These are phyloP conservation scores for Orthonyx spaldingii DNA, from an alignment of 2,113 vertebrate species.

Conservation along the genomic window DNA sequence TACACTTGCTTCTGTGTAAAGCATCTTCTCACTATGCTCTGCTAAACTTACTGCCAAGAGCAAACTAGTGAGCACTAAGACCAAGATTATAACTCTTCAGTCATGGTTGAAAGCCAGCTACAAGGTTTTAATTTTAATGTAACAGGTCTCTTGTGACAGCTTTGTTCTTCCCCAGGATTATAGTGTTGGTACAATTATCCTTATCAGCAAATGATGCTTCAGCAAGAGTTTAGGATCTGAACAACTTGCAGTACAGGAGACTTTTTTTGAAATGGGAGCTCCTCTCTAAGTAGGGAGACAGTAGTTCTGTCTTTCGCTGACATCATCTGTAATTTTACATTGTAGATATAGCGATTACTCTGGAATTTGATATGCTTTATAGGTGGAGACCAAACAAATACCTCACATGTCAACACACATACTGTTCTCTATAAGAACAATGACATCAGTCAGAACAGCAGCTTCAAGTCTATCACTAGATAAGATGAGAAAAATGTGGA, in stretches of 20 bases:
- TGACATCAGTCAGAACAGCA: background rate
- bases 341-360: background rate
- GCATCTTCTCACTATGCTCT: background rate
- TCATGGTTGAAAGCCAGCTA: background rate
- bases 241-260: background rate
- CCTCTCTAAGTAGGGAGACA: background rate
- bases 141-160: background rate
- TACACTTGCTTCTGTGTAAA: background rate
- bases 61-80: background rate
- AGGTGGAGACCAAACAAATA: constrained; percentile 39
- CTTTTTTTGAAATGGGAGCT: background rate
- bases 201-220: background rate
- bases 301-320: background rate
- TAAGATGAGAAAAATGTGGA: background rate
- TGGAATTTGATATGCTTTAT: background rate
- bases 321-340: background rate
- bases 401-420: background rate
- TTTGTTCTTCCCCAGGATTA: background rate
- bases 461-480: background rate
- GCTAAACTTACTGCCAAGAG: background rate
- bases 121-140: background rate
- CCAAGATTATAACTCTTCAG: background rate
- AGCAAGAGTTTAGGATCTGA: background rate
- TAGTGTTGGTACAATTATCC: background rate
- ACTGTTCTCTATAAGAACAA: background rate